Conservation (phyloP, 1,140 invertebrate species). For the Marisa cornuarietis region DNA sequence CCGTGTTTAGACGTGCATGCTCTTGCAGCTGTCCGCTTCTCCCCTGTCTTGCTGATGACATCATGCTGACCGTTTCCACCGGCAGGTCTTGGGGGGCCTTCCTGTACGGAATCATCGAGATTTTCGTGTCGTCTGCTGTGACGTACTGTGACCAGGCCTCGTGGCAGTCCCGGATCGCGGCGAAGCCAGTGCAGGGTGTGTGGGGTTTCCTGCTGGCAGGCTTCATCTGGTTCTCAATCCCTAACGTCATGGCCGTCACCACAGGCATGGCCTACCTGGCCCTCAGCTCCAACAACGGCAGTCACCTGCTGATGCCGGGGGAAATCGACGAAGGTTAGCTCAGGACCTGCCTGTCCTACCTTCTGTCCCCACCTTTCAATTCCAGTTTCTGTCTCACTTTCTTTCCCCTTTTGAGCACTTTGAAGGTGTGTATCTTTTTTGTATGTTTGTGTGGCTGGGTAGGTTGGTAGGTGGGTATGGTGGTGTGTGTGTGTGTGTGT, state of each 20-base stretch:
- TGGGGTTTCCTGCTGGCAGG: conserved; percentile 63
- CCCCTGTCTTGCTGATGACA: too few species aligned
- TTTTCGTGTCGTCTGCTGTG: conserved; percentile 62
- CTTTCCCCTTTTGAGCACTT: too few species aligned
- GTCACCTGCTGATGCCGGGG: conserved; percentile 41
- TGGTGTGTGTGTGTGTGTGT: too few species aligned
- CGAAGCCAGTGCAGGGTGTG: conserved; percentile 59
- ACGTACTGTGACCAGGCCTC: conserved; percentile 66
- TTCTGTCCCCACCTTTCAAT: too few species aligned
- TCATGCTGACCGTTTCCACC: background rate
- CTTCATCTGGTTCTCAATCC: conserved; percentile 65
- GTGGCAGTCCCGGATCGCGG: conserved; percentile 60
- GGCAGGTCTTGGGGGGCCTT: conserved; percentile 51
- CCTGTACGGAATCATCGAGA: conserved; percentile 63
- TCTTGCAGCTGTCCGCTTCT: too few species aligned
- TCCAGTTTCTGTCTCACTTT: too few species aligned
- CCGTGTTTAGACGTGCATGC: too few species aligned
- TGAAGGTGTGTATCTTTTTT: too few species aligned
- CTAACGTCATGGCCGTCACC: conserved; percentile 62
- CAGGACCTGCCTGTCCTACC: too few species aligned
- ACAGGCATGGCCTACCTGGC: conserved; percentile 62
- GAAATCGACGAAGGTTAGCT: conserved; percentile 60
- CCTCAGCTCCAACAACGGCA: conserved; percentile 49
- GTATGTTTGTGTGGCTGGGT: too few species aligned
- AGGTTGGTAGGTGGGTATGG: too few species aligned